phyloP scores from a whole-genome alignment of 2,797 vertebrate genomes.

The Ciconia nigra region DNA sequence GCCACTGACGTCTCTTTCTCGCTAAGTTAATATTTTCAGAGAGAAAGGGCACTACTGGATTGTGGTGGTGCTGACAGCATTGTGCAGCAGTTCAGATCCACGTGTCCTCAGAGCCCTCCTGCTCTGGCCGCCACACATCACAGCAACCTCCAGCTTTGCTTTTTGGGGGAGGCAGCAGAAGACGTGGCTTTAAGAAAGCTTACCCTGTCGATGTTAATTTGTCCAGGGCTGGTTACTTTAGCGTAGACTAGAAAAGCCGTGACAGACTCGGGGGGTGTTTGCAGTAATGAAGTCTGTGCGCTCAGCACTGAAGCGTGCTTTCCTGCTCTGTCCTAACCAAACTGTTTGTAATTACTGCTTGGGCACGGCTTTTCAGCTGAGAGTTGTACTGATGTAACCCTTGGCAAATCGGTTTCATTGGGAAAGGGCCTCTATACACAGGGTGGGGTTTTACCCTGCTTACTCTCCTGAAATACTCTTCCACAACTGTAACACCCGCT shows the following conservation, averaged over 20 bases:
- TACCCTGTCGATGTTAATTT: fast-evolving
- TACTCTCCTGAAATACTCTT: background rate
- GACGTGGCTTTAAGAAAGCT: background rate
- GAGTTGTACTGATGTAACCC: fast-evolving
- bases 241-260: fast-evolving
- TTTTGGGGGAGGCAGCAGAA: too few relatives aligned
- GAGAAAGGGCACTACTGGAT: fast-evolving
- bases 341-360: fast-evolving
- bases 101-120: fast-evolving
- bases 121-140: fast-evolving
- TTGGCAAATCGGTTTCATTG: fast-evolving
- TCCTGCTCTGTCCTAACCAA: background rate
- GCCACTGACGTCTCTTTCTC: fast-evolving
- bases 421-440: too few relatives aligned
- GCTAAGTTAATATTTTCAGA: background rate
- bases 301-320: background rate
- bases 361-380: fast-evolving
- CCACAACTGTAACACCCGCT: fast-evolving
- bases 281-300: fast-evolving
- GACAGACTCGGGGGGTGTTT: fast-evolving
- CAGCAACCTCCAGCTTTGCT: background rate
- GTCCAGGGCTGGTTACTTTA: background rate
- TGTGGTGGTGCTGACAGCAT: fast-evolving
- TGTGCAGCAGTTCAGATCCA: fast-evolving
- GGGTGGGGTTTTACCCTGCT: fast-evolving